Evolutionary conservation across 2,113 vertebrate species (phyloP).

Genomic region (Pachyramphus minor): DNA sequence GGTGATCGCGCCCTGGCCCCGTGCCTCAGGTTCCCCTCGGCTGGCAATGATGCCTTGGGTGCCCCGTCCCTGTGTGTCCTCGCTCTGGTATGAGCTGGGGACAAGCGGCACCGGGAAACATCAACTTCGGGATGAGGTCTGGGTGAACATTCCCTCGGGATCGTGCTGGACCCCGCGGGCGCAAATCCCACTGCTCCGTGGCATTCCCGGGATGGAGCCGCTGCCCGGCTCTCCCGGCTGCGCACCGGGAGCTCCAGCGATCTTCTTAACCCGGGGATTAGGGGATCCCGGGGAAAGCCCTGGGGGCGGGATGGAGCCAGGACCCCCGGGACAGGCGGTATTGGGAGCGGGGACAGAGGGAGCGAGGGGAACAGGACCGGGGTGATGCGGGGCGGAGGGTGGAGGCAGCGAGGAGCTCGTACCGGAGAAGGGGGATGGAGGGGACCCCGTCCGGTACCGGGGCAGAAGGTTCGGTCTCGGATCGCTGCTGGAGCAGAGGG

Average conservation of each 20-base stretch:
- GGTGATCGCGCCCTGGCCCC: no score
- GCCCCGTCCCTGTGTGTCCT: not conserved
- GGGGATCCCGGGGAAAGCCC: not conserved
- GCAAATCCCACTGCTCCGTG: not conserved
- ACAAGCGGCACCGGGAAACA: not conserved
- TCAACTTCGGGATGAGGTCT: not conserved
- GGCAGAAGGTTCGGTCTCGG: not conserved
- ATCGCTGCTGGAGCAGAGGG: not conserved
- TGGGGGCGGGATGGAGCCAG: not conserved
- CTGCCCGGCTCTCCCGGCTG: not conserved
- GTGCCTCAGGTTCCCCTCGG: not conserved
- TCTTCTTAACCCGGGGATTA: not conserved
- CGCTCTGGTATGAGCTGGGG: not conserved
- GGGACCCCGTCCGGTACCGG: not conserved
- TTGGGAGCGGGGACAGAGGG: not conserved
- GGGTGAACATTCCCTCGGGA: not conserved
- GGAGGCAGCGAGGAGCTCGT: not conserved
- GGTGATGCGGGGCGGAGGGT: not conserved
- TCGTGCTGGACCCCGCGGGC: not conserved
- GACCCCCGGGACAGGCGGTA: not conserved
- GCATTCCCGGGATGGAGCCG: not conserved
- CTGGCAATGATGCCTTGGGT: not conserved
- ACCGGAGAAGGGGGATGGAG: not conserved
- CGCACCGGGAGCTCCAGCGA: not conserved
- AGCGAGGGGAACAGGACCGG: not conserved